Base-by-base conservation (phyloP, 2,797 vertebrate species). In the Botia kubotai region DNA sequence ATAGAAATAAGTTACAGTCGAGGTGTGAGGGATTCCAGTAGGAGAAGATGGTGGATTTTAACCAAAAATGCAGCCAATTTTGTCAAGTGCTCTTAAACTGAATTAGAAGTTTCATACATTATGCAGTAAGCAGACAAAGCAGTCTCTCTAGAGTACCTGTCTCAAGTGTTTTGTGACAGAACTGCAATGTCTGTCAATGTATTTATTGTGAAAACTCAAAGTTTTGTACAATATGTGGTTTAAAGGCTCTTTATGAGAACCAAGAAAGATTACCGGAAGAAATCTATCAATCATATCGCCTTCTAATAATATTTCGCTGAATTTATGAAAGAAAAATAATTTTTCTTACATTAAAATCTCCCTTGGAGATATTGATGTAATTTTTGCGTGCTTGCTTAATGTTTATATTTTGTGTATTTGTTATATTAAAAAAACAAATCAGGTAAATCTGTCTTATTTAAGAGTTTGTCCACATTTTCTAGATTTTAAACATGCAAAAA, bases 61-160 rank as follows among this genome's bases (percentile, higher is more conserved):
- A 16, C 50, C 26, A 13, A 80, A 78, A 72, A 57, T 13, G 33
- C 65, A 68, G 62, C 21, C 60, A 71, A 53, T 69, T 79, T 53
- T 76, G 46, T 69, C 79, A 83, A 75, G 72, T 73, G 69, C 58
- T 67, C 79, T 82, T 77, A 82, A 72, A 46, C 58, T 71, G 68
- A 81, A 86, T 86, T 75, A 83, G 46, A 83, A 72, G 74, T 43
- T 23, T 78, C 77, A 84, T 84, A 57, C 70, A 74, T 82, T 83
- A 79, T 70, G 80, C 57, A 85, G 73, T 60, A 79, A 75, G 67
- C 48, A 55, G 60, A 81, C 72, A 80, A 80, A 70, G 71, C 75
- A 79, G 67, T 72, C 52, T 85, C 26, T 67, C 80, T 23, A 53
- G 72, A 29, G 33, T 26, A 33, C 23, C 69, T 71, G 77, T 85